These are phyloP conservation scores for Agriopis leucophaearia DNA, from an alignment of 2,888 invertebrate genomes.

Conservation along the genomic window DNA sequence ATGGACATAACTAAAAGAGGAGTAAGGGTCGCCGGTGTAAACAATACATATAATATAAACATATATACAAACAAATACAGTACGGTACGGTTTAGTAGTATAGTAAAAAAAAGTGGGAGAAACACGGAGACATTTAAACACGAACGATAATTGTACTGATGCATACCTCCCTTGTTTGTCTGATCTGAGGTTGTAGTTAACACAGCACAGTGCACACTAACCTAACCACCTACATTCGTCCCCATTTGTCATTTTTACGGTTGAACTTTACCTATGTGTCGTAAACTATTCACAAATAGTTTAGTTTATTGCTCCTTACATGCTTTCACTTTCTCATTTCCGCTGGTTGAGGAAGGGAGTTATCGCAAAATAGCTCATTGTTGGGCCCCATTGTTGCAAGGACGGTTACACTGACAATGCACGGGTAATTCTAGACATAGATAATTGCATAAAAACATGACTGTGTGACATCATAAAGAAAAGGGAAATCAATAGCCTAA, in stretches of 20 bases:
- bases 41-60: too few relatives aligned
- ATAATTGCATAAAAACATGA: constrained; percentile 57
- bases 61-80: too few relatives aligned
- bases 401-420: constrained; percentile 74
- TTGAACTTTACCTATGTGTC: constrained; percentile 32
- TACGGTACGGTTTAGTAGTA: too few relatives aligned
- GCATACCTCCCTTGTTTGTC: too few relatives aligned
- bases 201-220: background rate
- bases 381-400: constrained; percentile 70
- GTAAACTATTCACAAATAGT: constrained; percentile 28
- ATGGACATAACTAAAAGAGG: too few relatives aligned
- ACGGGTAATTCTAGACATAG: constrained; percentile 49
- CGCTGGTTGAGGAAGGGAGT: constrained; percentile 64
- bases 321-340: constrained; percentile 80
- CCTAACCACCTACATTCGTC: constrained; percentile 3
- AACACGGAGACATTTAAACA: too few relatives aligned
- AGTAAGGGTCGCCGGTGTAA: too few relatives aligned
- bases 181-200: background rate
- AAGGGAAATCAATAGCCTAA: constrained; percentile 55
- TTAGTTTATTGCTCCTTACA: constrained; percentile 32
- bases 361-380: constrained; percentile 76
- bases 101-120: too few relatives aligned
- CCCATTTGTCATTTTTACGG: constrained; percentile 22
- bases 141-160: too few relatives aligned
- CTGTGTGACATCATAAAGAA: constrained; percentile 61